Base-by-base conservation (phyloP, 2,113 vertebrate genomes). In the Picathartes gymnocephalus region DNA sequence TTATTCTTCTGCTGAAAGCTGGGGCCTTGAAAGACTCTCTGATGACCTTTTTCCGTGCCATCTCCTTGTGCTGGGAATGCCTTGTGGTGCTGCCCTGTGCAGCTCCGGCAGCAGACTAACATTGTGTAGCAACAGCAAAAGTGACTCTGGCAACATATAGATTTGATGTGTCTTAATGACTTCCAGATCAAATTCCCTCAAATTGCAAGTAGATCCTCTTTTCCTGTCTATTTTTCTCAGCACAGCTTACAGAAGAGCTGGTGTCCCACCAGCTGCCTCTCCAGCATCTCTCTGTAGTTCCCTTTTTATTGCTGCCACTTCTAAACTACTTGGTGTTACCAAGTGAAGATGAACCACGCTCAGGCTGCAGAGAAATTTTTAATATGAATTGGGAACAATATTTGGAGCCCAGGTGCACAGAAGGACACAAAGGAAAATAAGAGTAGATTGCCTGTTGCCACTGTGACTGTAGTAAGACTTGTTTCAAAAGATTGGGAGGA, bases 401-500 rank as follows among this genome's bases (percentile, higher is more conserved):
- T 96, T 93, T 94, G 83, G 69, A 97, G 72, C 79, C 76, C 81
- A 37, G n/a, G 65, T 65, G 62, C 9, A 2, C 11, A 42, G 61
- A 60, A 45, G 15, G 25, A 87, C 60, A 45, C 30, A 12, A 24
- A 70, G 87, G 45, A 68, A 92, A 96, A 83, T 57, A 69, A 28
- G 10, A 48, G 53, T 42, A 94, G 95, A 96, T 96, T 97, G 77
- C 81, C 45, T 94, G 42, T 89, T 92, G 91, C 66, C 50, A 13
- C 39, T 65, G 65, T 93, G 88, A 66, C 78, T 53, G 60, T 44
- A 68, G 56, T 91, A 92, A 97, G 90, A 62, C 90, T 94, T 87
- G 93, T 95, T 98, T 84, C 66, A 93, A 56, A 96, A 92, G 86
- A 90, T 65, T 44, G 69, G 96, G 53, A 39, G 64, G 56, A 81